These are phyloP conservation scores for Yponomeuta cagnagella DNA, from an alignment of 2,888 invertebrate species.

Conservation along the genomic window DNA sequence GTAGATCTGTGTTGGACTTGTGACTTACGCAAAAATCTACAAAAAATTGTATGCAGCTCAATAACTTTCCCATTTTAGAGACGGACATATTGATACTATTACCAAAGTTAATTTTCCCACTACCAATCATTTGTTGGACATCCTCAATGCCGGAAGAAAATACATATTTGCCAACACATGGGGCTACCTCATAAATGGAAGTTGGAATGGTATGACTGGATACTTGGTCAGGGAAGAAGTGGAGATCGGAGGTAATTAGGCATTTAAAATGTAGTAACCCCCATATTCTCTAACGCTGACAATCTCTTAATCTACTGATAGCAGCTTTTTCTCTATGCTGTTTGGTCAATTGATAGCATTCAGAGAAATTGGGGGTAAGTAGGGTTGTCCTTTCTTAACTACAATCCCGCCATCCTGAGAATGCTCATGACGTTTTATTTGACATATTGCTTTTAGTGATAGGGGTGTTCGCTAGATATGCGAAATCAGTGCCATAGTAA, in stretches of 20 bases:
- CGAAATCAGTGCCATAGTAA: no score
- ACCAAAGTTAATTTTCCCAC: conserved; percentile 79
- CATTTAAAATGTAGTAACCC: no score
- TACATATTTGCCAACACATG: conserved; percentile 74
- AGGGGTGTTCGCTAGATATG: no score
- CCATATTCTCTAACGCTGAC: no score
- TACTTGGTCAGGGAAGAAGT: conserved; percentile 73
- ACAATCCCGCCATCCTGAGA: neutral
- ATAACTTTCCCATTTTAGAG: conserved; percentile 35
- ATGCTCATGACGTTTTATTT: neutral
- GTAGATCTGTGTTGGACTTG: neutral
- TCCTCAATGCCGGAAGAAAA: conserved; percentile 73
- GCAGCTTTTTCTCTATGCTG: no score
- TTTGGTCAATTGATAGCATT: no score
- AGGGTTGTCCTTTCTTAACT: neutral
- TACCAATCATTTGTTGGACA: conserved; percentile 73
- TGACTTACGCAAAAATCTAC: no score
- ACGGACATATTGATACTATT: conserved; percentile 75
- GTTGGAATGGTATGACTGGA: conserved; percentile 82
- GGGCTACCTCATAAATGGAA: conserved; percentile 76
- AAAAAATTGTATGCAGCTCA: no score
- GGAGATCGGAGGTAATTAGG: conserved; percentile 74
- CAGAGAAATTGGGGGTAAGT: conserved; percentile 64
- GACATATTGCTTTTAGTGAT: neutral
- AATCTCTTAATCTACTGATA: no score